Base-by-base conservation (phyloP, 1,140 invertebrate genomes). In the Halyomorpha halys region DNA sequence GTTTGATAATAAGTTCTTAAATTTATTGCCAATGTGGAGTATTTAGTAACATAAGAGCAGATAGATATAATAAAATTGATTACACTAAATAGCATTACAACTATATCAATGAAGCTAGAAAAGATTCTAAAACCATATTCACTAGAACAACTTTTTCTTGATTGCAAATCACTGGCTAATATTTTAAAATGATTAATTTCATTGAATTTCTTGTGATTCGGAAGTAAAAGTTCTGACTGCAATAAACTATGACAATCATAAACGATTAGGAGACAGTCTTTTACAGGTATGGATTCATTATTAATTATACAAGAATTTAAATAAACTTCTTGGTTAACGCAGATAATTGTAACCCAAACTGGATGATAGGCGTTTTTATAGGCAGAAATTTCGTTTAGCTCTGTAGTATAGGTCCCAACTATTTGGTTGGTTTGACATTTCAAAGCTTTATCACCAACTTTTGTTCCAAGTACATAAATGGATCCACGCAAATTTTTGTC, bases 21-120 rank as follows among this genome's bases (percentile, higher is more conserved):
- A 27, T 67, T 56, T 15, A 60, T 25, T n/a, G 27, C 63, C 9
- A 64, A 30, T 13, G 62, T 64, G 3, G 63, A 67, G 44, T 49
- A 64, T 27, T 61, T 56, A 15, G 56, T 11, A 8, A 64, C 11
- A 18, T 23, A 27, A 47, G 18, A 59, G 16, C 30, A n/a, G 4
- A 19, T 44, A 16, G 4, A 16, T 23, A 60, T n/a, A n/a, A 27
- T 59, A 59, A 23, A 21, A 59, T 27, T 5, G 21, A 59, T 59
- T 6, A n/a, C 16, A 14, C 54, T 23, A 6, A 59, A 59, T n/a
- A 59, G 1, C 49, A 21, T 53, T 9, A 53, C 49, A 53, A 53
- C 8, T 6, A 53, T 8, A n/a, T 21, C 49, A 19, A 53, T 9
- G 49, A 53, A 6, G 11, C 1, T 39, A 11, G 47, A 19, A 2